Conservation (phyloP, 2,113 vertebrate species). For the Gavialis gangeticus region DNA sequence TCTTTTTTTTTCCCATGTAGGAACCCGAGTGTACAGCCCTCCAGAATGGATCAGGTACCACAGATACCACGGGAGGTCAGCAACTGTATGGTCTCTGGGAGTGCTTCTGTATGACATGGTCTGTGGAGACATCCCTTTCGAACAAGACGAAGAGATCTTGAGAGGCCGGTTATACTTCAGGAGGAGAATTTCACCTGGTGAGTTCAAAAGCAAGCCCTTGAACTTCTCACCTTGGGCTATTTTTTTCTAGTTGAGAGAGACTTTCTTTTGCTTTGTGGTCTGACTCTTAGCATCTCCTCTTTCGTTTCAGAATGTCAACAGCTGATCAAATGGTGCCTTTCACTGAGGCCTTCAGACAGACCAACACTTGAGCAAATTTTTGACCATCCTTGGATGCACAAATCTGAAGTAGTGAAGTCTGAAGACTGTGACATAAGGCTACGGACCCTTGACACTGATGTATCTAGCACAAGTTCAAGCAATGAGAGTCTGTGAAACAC, state of each 20-base stretch:
- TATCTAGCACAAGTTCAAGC: constrained; percentile 96
- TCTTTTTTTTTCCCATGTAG: constrained; percentile 52
- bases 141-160: constrained; percentile 97
- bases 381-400: constrained; percentile 94
- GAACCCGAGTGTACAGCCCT: constrained; percentile 96
- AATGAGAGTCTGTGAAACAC: constrained; percentile 94
- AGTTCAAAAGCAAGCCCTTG: neutral
- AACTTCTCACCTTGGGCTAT: too few relatives aligned
- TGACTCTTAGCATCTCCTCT: neutral
- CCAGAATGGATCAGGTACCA: constrained; percentile 98
- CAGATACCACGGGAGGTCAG: constrained; percentile 95
- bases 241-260: neutral
- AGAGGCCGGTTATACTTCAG: constrained; percentile 92
- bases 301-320: constrained; percentile 91
- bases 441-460: constrained; percentile 89
- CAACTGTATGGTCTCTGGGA: constrained; percentile 96
- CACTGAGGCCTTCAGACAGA: constrained; percentile 93
- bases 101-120: constrained; percentile 98
- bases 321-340: constrained; percentile 97
- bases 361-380: constrained; percentile 97
- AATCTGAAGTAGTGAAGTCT: constrained; percentile 82
- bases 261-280: neutral
- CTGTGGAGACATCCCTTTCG: constrained; percentile 98
- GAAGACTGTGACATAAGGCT: constrained; percentile 91
- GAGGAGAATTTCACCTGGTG: constrained; percentile 92